Conservation (phyloP, 2,888 invertebrate genomes). For the Chymomyza caudatula region DNA sequence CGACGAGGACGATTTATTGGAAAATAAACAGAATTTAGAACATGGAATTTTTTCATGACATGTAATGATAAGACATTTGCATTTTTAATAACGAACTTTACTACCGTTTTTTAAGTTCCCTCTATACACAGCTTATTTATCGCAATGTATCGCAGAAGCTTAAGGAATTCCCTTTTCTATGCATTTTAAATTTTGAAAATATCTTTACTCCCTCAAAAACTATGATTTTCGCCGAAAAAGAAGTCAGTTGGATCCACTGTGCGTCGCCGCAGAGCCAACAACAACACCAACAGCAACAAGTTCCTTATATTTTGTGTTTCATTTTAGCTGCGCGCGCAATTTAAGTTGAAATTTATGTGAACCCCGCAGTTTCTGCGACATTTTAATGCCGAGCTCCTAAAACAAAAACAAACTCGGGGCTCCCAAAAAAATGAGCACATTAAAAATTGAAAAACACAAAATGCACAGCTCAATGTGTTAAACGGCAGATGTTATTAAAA, state of each 20-base stretch:
- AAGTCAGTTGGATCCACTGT: neutral
- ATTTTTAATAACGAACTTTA: no score
- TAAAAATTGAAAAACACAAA: conserved; percentile 10
- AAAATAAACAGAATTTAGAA: no score
- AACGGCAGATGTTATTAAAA: conserved; percentile 70
- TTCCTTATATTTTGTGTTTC: conserved; percentile 10
- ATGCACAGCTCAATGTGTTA: conserved; percentile 71
- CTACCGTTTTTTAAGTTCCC: no score
- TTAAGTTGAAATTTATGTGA: conserved; percentile 70
- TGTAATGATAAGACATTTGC: no score
- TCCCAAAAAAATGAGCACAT: neutral
- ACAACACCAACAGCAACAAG: neutral
- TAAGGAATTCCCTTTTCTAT: no score
- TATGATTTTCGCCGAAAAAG: no score
- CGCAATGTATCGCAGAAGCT: no score
- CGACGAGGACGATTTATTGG: no score
- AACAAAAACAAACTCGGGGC: neutral
- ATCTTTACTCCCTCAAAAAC: no score
- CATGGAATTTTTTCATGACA: no score
- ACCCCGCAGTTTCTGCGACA: conserved; percentile 13
- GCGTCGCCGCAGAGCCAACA: neutral
- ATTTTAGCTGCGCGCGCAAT: conserved; percentile 67
- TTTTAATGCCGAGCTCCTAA: conserved; percentile 11
- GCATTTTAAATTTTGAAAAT: no score
- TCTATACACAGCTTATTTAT: no score